Percentiles rank a stretch among this genome's conserved stretches.
Evolutionary conservation across 2,113 vertebrate genomes (phyloP).

Genomic region (Cyanistes caeruleus): DNA sequence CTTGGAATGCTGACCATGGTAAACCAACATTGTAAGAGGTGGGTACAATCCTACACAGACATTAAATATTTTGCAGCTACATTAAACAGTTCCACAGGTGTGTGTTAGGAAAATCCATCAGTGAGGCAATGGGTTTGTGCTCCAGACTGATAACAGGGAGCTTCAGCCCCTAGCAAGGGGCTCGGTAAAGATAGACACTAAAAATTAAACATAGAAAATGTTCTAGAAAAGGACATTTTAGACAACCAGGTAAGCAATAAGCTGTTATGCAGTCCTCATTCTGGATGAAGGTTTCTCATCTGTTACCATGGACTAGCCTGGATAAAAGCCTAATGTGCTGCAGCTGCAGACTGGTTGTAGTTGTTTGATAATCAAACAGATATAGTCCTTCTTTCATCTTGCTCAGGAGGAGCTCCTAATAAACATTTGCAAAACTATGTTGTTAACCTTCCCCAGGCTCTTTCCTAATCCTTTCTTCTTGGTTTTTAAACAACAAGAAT

Average conservation of each 20-base stretch:
- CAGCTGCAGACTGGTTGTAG: neutral
- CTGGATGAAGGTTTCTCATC: neutral
- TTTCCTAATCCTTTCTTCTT: neutral
- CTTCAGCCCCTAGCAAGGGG: neutral
- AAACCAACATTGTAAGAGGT: neutral
- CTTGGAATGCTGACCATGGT: neutral
- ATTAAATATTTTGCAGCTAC: neutral
- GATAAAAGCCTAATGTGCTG: neutral
- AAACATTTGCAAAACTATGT: neutral
- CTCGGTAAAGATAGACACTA: neutral
- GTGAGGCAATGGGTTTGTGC: neutral
- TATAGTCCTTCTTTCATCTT: neutral
- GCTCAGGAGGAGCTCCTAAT: neutral
- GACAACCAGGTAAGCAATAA: neutral
- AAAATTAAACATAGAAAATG: neutral
- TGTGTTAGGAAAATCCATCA: neutral
- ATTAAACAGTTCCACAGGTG: neutral
- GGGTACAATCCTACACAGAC: neutral
- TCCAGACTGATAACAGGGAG: neutral
- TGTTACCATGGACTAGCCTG: neutral
- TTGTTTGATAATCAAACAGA: conserved; percentile 12
- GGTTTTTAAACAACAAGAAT: neutral
- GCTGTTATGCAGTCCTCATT: neutral
- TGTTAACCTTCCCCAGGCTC: conserved; percentile 1
- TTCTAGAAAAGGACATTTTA: neutral